Evolutionary conservation across 2,797 vertebrate genomes (phyloP).

Genomic region (Periparus ater): DNA sequence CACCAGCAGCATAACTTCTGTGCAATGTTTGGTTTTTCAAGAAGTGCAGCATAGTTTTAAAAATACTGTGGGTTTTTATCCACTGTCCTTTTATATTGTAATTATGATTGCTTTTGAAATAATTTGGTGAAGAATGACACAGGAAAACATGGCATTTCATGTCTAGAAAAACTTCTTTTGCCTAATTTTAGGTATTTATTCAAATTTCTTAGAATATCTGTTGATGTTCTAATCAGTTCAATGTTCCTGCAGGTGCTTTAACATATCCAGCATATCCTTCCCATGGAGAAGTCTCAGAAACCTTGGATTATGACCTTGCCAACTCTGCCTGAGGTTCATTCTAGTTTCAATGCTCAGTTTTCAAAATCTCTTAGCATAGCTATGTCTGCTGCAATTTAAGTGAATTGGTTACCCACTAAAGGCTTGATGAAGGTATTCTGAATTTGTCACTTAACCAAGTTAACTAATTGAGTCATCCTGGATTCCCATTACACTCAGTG

Average conservation of each 20-base stretch:
- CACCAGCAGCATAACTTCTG: background rate
- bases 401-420: background rate
- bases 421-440: background rate
- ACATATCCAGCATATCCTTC: background rate
- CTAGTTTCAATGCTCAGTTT: background rate
- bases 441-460: background rate
- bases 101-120: background rate
- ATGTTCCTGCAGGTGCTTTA: background rate
- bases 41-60: background rate
- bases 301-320: background rate
- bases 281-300: background rate
- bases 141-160: background rate
- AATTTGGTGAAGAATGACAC: background rate
- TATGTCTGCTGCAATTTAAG: background rate
- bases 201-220: background rate
- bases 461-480: conserved; percentile 2
- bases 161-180: background rate
- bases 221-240: background rate
- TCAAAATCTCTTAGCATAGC: background rate
- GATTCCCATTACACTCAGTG: background rate
- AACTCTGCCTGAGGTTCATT: background rate
- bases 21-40: background rate
- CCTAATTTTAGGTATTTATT: background rate
- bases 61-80: background rate
- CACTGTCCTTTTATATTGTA: accelerated